Evolutionary conservation across 2,888 invertebrate species (phyloP), one percentile per base, ranked within the genome.

Genomic region (Actias luna): DNA sequence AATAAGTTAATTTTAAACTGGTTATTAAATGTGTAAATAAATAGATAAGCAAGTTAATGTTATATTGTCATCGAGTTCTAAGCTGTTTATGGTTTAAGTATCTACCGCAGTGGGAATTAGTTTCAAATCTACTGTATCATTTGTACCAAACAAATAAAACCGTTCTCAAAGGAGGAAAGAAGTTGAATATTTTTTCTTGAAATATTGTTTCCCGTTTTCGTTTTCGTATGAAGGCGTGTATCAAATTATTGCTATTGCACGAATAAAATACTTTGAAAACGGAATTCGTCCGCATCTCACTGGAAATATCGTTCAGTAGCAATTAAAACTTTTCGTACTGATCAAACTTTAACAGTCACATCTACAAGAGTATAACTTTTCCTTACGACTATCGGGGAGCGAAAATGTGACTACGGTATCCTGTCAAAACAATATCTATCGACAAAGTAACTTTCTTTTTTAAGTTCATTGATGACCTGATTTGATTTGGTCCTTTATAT

Each of bases 251-350:
- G 78, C 69, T 73, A 73, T 69, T 75, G 72, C 73, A 77, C 76
- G 76, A 82, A 82, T 81, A 80, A 83, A 84, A 83, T 80, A 76
- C 78, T 81, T 81, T 76, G 76, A 74, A 78, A 81, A 79, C 76
- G 75, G 79, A 83, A 78, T 80, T 72, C 66, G 68, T 64, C 72
- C 68, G 70, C 68, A 74, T 74, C 71, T 74, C 25, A 74, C 78
- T 81, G 79, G 79, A 83, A 88, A 83, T 83, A 82, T 79, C 83
- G 81, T 87, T 87, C 87, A 87, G 82, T 83, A 78, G 88, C 88
- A 89, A 91, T 90, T 90, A 89, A 89, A 89, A 90, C 87, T 89
- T 89, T 85, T 71, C 71, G 29, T 78, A 83, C 83, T 88, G 88
- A 88, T 89, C 86, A 86, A 88, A 89, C 85, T 89, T 87, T 80